Base-by-base conservation (phyloP, 2,113 vertebrate genomes). In the Marmota monax region DNA sequence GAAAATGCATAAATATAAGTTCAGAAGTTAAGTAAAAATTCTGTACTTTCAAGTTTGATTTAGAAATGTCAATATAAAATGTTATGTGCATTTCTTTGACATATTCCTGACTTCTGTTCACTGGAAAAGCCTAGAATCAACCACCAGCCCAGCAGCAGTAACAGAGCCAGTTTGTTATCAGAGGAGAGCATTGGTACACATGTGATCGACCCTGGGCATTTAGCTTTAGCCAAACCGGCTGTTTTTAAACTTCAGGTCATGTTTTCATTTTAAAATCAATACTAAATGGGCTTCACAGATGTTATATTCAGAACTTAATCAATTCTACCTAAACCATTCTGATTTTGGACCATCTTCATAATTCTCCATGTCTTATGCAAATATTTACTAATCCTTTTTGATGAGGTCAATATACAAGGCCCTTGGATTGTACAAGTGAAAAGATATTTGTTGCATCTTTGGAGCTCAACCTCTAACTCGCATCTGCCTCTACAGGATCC, bases 191-290 rank as follows among this genome's bases (percentile, higher is more conserved):
- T 1, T 53, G 58, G 12, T 74, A 6, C 27, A 32, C 20, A 22
- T 20, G 2, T 42, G 22, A 84, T 48, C 42, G 72, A 45, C 2
- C 51, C 22, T 23, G 4, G 48, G 8, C 20, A 32, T 34, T 76
- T 48, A 77, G 56, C 37, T 91, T 82, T 34, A 82, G 29, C 29
- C 29, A 82, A 22, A 2, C 13, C 10, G 88, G 16, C 20, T 92
- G 56, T 82, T 85, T 94, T 94, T 63, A 88, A 96, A 86, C 77
- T n/a, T 29, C 76, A 51, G 67, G 4, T 77, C 29, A n/a, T 34
- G 5, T 85, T 90, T 82, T 87, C 42, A 94, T 88, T 85, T 82
- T 73, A 63, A 95, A 83, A 77, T 53, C 27, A 86, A 56, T 88
- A 82, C 73, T 42, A 48, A 86, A 34, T 37, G 69, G 67, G 48